Percentiles rank a stretch among this genome's conserved stretches.
These are phyloP conservation scores for Drosophila carrolli DNA, from an alignment of 1,140 invertebrate genomes.

Conservation along the genomic window DNA sequence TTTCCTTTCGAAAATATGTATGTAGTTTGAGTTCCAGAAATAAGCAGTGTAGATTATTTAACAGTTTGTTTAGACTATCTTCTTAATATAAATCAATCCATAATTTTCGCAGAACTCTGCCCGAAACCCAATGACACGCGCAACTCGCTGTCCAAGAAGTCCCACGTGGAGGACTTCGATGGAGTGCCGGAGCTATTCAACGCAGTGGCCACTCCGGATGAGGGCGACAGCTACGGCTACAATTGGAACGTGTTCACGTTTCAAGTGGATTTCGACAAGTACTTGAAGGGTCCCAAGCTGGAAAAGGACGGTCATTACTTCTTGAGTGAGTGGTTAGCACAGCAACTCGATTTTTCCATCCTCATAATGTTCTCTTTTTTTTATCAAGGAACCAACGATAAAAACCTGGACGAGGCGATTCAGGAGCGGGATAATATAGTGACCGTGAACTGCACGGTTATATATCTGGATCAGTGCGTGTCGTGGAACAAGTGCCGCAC, in stretches of 20 bases:
- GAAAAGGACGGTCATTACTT: conserved; percentile 78
- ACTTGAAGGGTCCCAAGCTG: conserved; percentile 72
- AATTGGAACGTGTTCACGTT: conserved; percentile 93
- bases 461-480: conserved; percentile 95
- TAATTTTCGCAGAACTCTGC: conserved; percentile 90
- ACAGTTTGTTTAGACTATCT: not conserved
- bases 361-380: not conserved
- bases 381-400: conserved; percentile 60
- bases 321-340: conserved; percentile 58
- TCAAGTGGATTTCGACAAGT: conserved; percentile 89
- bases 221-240: conserved; percentile 65
- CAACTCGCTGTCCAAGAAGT: conserved; percentile 90
- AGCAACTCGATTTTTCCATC: not conserved
- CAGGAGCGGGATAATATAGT: conserved; percentile 85
- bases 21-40: not conserved
- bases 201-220: conserved; percentile 89
- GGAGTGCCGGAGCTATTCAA: conserved; percentile 93
- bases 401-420: conserved; percentile 63
- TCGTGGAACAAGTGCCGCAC: conserved; percentile 91
- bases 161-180: conserved; percentile 94
- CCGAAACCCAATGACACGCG: conserved; percentile 92
- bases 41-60: not conserved
- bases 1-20: not conserved
- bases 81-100: not conserved
- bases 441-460: conserved; percentile 96